Conservation (phyloP, 1,140 invertebrate genomes). For the Drosophila setifemur region DNA sequence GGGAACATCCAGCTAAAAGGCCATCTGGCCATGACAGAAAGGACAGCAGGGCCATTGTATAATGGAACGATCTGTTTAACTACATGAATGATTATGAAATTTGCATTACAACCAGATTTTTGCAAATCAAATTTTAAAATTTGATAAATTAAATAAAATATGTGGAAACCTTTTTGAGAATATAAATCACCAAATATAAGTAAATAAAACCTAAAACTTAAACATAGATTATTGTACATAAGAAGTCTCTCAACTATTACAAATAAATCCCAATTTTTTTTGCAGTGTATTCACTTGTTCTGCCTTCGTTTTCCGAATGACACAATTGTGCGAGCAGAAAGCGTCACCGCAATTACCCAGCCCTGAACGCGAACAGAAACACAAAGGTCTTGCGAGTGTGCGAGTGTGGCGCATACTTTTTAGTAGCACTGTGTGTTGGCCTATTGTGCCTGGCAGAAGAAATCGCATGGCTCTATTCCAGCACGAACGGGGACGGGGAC, state of each 20-base stretch:
- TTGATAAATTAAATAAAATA: no score
- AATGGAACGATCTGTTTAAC: background rate
- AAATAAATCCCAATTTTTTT: no score
- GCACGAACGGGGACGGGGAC: constrained; percentile 21
- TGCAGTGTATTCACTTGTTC: background rate
- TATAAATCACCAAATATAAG: no score
- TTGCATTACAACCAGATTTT: background rate
- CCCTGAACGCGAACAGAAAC: constrained; percentile 18
- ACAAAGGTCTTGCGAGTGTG: constrained; percentile 9
- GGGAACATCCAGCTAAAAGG: constrained; percentile 21
- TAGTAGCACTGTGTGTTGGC: constrained; percentile 45
- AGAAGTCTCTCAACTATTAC: no score
- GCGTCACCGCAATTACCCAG: constrained; percentile 72
- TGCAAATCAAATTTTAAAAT: background rate
- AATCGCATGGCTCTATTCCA: constrained; percentile 68
- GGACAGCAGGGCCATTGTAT: background rate
- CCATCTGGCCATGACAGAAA: constrained; percentile 22
- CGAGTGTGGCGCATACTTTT: constrained; percentile 53
- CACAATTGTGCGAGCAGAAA: constrained; percentile 68
- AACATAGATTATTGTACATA: no score
- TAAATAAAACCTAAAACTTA: no score
- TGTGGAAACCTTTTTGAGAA: no score
- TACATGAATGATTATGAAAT: background rate
- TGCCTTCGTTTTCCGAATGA: constrained; percentile 42
- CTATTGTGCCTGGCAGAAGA: constrained; percentile 50